These are phyloP conservation scores for Pseudochirops cupreus DNA, from an alignment of 2,797 vertebrate genomes.

Conservation along the genomic window DNA sequence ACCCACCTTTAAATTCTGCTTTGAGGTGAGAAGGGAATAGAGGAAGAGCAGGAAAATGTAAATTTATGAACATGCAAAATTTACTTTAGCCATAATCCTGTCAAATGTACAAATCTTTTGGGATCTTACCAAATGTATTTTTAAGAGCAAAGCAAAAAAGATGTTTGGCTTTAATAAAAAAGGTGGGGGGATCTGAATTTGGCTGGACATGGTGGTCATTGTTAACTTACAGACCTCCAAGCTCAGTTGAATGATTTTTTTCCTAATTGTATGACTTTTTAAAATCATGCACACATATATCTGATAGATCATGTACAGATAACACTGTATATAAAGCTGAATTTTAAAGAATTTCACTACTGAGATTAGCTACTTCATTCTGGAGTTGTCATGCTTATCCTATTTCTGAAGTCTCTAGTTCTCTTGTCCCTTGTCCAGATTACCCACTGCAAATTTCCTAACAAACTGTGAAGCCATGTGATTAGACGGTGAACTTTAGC, in stretches of 20 bases:
- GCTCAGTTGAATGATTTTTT: slow-evolving; percentile 82
- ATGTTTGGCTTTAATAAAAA: slow-evolving; percentile 14
- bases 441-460: slow-evolving; percentile 76
- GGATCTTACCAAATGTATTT: slow-evolving; percentile 34
- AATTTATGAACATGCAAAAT: slow-evolving; percentile 79
- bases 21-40: slow-evolving; percentile 68
- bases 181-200: slow-evolving; percentile 50
- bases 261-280: slow-evolving; percentile 80
- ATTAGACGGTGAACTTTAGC: slow-evolving; percentile 77
- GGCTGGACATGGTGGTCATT: slow-evolving; percentile 69
- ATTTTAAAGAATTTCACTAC: slow-evolving; percentile 79
- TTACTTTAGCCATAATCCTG: slow-evolving; percentile 79
- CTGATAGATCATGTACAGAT: slow-evolving; percentile 81
- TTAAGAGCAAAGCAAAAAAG: slow-evolving; percentile 1
- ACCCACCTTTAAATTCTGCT: slow-evolving; percentile 45
- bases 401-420: slow-evolving; percentile 80
- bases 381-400: slow-evolving; percentile 77
- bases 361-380: slow-evolving; percentile 69
- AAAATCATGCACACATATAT: slow-evolving; percentile 64
- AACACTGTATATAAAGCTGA: slow-evolving; percentile 82
- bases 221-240: slow-evolving; percentile 72
- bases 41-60: slow-evolving; percentile 65
- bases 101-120: slow-evolving; percentile 37
- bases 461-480: slow-evolving; percentile 85
- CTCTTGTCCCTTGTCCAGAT: slow-evolving; percentile 76